Conservation (phyloP, 2,888 invertebrate genomes). For the Orthonevra nobilis region DNA sequence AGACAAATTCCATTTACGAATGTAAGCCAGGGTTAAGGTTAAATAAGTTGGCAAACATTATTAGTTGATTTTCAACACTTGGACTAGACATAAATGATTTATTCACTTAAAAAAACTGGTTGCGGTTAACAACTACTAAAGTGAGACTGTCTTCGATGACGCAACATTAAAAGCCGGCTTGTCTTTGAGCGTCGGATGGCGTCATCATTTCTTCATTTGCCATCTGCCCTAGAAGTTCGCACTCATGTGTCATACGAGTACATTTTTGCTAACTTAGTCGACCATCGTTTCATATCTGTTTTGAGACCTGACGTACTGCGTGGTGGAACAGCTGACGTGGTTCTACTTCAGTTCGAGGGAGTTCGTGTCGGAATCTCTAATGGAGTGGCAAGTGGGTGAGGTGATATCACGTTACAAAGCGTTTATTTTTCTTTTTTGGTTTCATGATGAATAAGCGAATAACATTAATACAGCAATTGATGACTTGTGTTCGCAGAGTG, state of each 20-base stretch:
- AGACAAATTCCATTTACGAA: constrained; percentile 9
- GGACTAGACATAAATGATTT: too few species aligned
- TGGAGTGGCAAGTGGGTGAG: constrained; percentile 47
- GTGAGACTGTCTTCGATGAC: constrained; percentile 13
- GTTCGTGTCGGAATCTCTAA: constrained; percentile 37
- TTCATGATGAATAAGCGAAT: background rate
- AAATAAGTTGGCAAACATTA: constrained; percentile 1
- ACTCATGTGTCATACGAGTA: constrained; percentile 11
- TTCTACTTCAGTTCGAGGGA: too few species aligned
- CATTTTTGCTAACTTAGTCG: constrained; percentile 13
- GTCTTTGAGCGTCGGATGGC: constrained; percentile 7
- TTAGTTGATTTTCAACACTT: too few species aligned
- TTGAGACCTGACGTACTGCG: background rate
- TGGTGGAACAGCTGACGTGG: constrained; percentile 10
- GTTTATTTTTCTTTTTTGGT: background rate
- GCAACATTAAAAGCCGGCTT: constrained; percentile 22
- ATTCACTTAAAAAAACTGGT: constrained; percentile 26
- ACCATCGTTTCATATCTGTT: constrained; percentile 7
- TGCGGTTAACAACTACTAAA: constrained; percentile 4
- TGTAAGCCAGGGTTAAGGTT: constrained; percentile 34
- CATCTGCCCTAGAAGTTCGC: constrained; percentile 20
- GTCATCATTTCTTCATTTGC: constrained; percentile 30
- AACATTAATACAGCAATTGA: background rate
- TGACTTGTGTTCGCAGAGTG: constrained; percentile 1
- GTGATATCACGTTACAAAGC: constrained; percentile 14